These are phyloP conservation scores for Merodon equestris DNA, from an alignment of 2,888 invertebrate genomes.

Conservation along the genomic window DNA sequence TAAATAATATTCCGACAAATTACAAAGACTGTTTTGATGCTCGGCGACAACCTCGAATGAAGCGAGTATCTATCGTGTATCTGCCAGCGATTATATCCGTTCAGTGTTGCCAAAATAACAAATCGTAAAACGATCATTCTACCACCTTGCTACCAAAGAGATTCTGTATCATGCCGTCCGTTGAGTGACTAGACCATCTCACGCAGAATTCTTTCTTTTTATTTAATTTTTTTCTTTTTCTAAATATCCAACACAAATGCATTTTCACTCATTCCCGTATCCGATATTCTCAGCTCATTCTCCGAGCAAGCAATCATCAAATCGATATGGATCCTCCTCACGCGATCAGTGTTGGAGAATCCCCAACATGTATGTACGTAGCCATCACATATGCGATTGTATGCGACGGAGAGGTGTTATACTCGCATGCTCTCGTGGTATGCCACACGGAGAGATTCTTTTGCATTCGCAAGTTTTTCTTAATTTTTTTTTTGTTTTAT, in stretches of 20 bases:
- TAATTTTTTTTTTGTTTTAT: conserved; percentile 21
- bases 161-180: conserved; percentile 70
- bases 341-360: conserved; percentile 31
- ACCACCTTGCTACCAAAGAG: conserved; percentile 63
- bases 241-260: conserved; percentile 32
- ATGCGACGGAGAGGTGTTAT: too few species aligned
- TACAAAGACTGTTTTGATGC: conserved; percentile 46
- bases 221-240: too few species aligned
- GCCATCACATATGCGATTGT: too few species aligned
- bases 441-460: conserved; percentile 32
- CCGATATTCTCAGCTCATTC: too few species aligned
- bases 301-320: conserved; percentile 16
- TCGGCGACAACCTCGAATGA: conserved; percentile 54
- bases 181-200: conserved; percentile 73
- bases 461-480: conserved; percentile 40
- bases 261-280: conserved; percentile 2
- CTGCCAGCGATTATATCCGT: conserved; percentile 53
- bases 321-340: conserved; percentile 1
- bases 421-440: too few species aligned
- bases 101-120: conserved; percentile 62
- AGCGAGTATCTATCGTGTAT: neutral
- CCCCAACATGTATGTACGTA: conserved; percentile 9
- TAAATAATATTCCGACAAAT: conserved; percentile 29
- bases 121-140: conserved; percentile 69
- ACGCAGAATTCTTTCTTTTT: conserved; percentile 68